Conservation (phyloP, 2,888 invertebrate species). For the Amphiduros pacificus region DNA sequence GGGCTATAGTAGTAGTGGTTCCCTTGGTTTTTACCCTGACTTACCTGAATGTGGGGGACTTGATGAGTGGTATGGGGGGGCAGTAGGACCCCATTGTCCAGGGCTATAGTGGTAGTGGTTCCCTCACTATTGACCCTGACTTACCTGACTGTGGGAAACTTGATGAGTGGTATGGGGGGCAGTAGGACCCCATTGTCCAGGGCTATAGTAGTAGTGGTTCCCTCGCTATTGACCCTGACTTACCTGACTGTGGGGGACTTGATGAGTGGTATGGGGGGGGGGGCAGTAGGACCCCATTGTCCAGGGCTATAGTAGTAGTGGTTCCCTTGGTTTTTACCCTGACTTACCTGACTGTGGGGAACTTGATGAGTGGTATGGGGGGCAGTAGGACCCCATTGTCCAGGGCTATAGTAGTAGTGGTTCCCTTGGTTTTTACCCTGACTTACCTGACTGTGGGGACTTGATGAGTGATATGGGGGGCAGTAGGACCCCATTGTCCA, state of each 20-base stretch:
- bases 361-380: slow-evolving; percentile 85
- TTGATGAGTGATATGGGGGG: slow-evolving; percentile 90
- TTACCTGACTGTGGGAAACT: slow-evolving; percentile 76
- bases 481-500: slow-evolving; percentile 86
- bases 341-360: slow-evolving; percentile 77
- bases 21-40: slow-evolving; percentile 91
- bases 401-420: slow-evolving; percentile 79
- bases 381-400: slow-evolving; percentile 90
- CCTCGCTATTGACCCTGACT: slow-evolving; percentile 86
- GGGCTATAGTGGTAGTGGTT: too few species aligned
- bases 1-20: slow-evolving; percentile 78
- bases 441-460: too few species aligned
- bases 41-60: too few species aligned
- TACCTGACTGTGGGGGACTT: too few species aligned
- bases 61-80: too few species aligned
- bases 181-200: slow-evolving; percentile 87
- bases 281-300: too few species aligned
- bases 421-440: slow-evolving; percentile 89
- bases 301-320: too few species aligned
- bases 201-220: slow-evolving; percentile 80
- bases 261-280: too few species aligned
- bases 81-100: too few species aligned
- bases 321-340: too few species aligned
- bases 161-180: slow-evolving; percentile 88
- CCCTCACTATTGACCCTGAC: too few species aligned